phyloP scores from a whole-genome alignment of 2,888 invertebrate genomes.

The Drosophila paranaensis region DNA sequence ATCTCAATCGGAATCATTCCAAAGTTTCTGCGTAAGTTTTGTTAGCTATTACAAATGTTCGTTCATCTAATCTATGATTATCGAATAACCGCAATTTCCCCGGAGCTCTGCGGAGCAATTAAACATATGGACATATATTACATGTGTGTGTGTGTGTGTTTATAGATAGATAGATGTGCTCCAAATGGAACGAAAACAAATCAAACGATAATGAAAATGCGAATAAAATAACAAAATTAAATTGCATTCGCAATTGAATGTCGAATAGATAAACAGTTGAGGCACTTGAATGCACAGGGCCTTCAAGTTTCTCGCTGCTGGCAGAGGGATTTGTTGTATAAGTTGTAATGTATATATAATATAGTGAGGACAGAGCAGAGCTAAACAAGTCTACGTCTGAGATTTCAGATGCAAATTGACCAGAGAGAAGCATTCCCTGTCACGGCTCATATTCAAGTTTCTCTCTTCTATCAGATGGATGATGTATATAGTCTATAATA shows the following conservation, averaged over 20 bases:
- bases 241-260: constrained; percentile 48
- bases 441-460: too few species aligned
- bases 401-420: too few species aligned
- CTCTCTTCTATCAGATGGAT: too few species aligned
- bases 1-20: constrained; percentile 60
- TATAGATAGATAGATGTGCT: neutral
- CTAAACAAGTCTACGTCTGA: too few species aligned
- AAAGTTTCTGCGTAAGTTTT: constrained; percentile 38
- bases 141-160: too few species aligned
- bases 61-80: constrained; percentile 69
- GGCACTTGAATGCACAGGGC: constrained; percentile 8
- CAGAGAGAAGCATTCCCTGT: too few species aligned
- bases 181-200: constrained; percentile 67
- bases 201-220: constrained; percentile 42
- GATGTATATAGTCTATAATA: too few species aligned
- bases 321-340: neutral
- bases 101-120: constrained; percentile 62
- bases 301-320: neutral
- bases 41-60: constrained; percentile 67
- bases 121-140: constrained; percentile 54
- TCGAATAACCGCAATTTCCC: constrained; percentile 48
- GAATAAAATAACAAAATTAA: constrained; percentile 31
- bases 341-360: neutral
- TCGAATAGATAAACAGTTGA: constrained; percentile 46
- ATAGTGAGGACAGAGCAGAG: too few species aligned